These are phyloP conservation scores for Nomada goodeniana DNA, from an alignment of 2,888 invertebrate genomes.

Conservation along the genomic window DNA sequence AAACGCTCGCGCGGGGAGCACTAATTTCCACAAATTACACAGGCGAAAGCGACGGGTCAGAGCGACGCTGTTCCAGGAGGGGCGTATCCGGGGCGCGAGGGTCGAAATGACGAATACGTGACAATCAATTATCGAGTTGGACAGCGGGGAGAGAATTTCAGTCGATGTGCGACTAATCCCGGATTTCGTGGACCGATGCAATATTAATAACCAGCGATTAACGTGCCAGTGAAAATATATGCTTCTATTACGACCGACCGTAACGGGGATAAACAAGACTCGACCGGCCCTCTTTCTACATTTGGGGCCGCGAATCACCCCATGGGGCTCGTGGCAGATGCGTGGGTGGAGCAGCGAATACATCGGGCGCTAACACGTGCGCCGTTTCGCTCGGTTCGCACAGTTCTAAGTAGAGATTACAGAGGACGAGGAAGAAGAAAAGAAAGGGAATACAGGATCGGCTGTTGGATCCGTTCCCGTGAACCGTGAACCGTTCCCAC, in stretches of 20 bases:
- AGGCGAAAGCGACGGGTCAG: neutral
- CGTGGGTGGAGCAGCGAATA: constrained; percentile 57
- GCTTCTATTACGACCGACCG: constrained; percentile 63
- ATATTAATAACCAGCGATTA: constrained; percentile 81
- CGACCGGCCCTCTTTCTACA: constrained; percentile 26
- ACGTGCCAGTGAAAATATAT: constrained; percentile 72
- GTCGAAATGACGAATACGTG: constrained; percentile 74
- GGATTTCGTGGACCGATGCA: constrained; percentile 73
- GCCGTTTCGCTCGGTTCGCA: constrained; percentile 40
- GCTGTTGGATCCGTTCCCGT: constrained; percentile 28
- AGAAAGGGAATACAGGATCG: constrained; percentile 6
- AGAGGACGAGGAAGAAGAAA: constrained; percentile 29
- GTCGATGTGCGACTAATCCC: constrained; percentile 53
- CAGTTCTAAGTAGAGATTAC: constrained; percentile 50
- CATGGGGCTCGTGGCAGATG: constrained; percentile 44
- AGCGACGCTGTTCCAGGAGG: neutral
- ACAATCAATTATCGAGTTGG: constrained; percentile 77
- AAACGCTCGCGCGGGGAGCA: neutral
- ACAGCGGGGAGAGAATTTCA: constrained; percentile 39
- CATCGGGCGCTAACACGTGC: constrained; percentile 60
- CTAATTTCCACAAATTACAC: constrained; percentile 7
- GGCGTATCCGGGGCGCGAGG: constrained; percentile 11
- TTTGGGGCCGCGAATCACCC: constrained; percentile 38
- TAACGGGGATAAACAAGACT: constrained; percentile 71
- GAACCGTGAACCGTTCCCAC: neutral